Evolutionary conservation across 2,113 vertebrate species (phyloP).

Genomic region (Girardinichthys multiradiatus): DNA sequence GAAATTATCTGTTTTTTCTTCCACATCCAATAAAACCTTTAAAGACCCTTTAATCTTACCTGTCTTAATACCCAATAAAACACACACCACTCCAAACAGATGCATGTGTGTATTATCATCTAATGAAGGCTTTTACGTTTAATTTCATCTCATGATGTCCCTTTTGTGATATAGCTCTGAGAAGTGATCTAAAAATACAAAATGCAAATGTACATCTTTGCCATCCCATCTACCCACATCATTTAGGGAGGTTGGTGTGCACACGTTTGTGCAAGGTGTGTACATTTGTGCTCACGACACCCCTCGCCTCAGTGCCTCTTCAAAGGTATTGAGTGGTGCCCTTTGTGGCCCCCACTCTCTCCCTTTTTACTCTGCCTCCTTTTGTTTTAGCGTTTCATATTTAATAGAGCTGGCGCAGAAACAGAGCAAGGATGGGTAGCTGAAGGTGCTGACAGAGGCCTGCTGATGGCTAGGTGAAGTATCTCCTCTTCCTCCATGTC

Average conservation of each 20-base stretch:
- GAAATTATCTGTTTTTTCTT: slow-evolving; percentile 13
- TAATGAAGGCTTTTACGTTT: slow-evolving; percentile 62
- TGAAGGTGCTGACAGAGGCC: slow-evolving; percentile 74
- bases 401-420: slow-evolving; percentile 80
- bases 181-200: slow-evolving; percentile 57
- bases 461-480: slow-evolving; percentile 78
- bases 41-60: slow-evolving; percentile 64
- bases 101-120: slow-evolving; percentile 49
- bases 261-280: slow-evolving; percentile 48
- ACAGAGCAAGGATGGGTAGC: slow-evolving; percentile 75
- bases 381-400: slow-evolving; percentile 85
- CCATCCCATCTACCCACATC: slow-evolving; percentile 62
- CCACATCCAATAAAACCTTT: slow-evolving; percentile 24
- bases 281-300: slow-evolving; percentile 60
- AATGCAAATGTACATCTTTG: slow-evolving; percentile 70
- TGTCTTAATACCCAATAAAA: slow-evolving; percentile 56
- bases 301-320: slow-evolving; percentile 75
- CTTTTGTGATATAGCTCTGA: slow-evolving; percentile 63
- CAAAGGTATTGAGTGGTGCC: slow-evolving; percentile 82
- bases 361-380: slow-evolving; percentile 71
- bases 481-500: slow-evolving; percentile 57
- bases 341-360: slow-evolving; percentile 70
- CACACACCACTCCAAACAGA: slow-evolving; percentile 45
- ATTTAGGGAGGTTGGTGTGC: slow-evolving; percentile 42
- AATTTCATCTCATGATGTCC: slow-evolving; percentile 50